Percentiles rank a stretch among this genome's conserved stretches.
Evolutionary conservation across 2,113 vertebrate genomes (phyloP).

Genomic region (Ceyx cyanopectus): DNA sequence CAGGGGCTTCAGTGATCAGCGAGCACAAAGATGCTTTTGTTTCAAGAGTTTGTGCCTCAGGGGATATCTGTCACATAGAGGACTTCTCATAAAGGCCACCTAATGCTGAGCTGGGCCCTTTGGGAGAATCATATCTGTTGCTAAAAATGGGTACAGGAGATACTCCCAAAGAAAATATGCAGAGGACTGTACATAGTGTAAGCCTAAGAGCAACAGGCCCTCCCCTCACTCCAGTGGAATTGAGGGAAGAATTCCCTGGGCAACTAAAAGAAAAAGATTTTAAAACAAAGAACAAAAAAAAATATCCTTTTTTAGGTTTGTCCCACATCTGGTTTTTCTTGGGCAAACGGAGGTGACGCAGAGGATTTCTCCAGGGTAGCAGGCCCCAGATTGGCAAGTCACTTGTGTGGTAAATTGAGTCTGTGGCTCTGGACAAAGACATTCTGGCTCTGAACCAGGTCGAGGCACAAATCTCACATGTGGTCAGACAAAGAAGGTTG

Average conservation of each 20-base stretch:
- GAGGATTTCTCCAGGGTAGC: neutral
- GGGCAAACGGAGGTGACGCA: neutral
- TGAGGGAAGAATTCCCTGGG: neutral
- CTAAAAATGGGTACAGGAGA: neutral
- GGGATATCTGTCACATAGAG: neutral
- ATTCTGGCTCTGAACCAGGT: neutral
- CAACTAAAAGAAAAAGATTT: neutral
- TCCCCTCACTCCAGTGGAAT: neutral
- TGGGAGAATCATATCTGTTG: neutral
- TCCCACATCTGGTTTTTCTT: neutral
- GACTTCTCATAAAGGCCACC: neutral
- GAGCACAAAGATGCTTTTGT: neutral
- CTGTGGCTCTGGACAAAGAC: neutral
- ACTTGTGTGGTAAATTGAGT: neutral
- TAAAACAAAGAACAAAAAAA: neutral
- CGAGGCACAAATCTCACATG: rapidly evolving
- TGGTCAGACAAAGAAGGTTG: neutral
- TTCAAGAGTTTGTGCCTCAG: neutral
- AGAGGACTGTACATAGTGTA: neutral
- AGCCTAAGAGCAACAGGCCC: neutral
- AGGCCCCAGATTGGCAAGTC: neutral
- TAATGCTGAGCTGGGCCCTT: neutral
- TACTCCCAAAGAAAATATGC: neutral
- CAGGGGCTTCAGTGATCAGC: neutral
- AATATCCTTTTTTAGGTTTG: neutral